Percentiles rank a stretch among this genome's conserved stretches.
Conservation (phyloP, 1,140 invertebrate species). For the Phymastichus coffea region DNA sequence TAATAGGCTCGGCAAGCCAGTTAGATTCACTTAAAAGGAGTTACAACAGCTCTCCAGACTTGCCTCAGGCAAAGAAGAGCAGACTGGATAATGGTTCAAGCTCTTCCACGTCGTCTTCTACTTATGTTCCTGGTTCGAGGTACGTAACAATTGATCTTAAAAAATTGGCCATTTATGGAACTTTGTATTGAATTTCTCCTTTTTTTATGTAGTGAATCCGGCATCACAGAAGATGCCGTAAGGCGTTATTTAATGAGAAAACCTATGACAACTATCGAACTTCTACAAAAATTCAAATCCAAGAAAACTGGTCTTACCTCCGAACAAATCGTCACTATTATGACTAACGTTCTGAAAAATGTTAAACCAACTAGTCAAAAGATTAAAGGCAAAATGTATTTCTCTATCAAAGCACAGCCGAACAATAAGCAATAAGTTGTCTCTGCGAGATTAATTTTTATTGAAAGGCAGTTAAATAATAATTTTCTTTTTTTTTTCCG, state of each 20-base stretch:
- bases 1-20: slow-evolving; percentile 33
- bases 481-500: too few relatives aligned
- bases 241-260: slow-evolving; percentile 90
- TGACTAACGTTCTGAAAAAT: slow-evolving; percentile 92
- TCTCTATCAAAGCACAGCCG: slow-evolving; percentile 73
- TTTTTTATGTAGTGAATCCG: slow-evolving; percentile 70
- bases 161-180: too few relatives aligned
- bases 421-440: slow-evolving; percentile 34
- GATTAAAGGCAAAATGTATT: slow-evolving; percentile 93
- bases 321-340: slow-evolving; percentile 87
- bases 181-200: not conserved
- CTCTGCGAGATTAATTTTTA: not conserved
- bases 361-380: slow-evolving; percentile 92
- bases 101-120: slow-evolving; percentile 43
- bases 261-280: slow-evolving; percentile 93
- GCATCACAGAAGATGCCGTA: slow-evolving; percentile 92
- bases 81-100: slow-evolving; percentile 59
- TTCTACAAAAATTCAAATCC: slow-evolving; percentile 92
- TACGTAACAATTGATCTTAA: too few relatives aligned
- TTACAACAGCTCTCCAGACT: slow-evolving; percentile 56
- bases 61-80: slow-evolving; percentile 62
- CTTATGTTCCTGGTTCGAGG: slow-evolving; percentile 55
- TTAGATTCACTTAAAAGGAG: slow-evolving; percentile 53
- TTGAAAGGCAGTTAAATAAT: too few relatives aligned
- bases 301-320: slow-evolving; percentile 89